Conservation (phyloP, 1,140 invertebrate species). For the Olivierus martensii region DNA sequence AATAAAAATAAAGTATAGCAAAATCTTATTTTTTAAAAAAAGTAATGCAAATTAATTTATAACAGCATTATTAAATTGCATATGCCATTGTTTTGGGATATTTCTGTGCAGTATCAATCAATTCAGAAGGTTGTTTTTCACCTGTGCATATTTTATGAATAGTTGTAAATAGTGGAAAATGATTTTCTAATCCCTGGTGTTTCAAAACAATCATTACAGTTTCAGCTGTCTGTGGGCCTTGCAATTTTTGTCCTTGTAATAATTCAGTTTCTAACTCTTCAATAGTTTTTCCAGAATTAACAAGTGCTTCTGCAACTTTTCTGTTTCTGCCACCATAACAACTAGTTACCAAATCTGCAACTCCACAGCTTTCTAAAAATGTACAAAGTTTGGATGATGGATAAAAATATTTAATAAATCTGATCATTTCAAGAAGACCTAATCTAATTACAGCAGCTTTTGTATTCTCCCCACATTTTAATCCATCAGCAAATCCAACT, state of each 20-base stretch:
- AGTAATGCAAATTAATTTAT: too few species aligned
- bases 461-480: constrained; percentile 90
- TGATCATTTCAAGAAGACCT: constrained; percentile 94
- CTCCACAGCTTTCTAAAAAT: constrained; percentile 96
- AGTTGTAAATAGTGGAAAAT: constrained; percentile 89
- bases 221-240: constrained; percentile 94
- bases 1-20: too few species aligned
- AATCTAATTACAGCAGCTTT: constrained; percentile 95
- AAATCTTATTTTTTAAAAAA: too few species aligned
- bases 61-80: too few species aligned
- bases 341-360: constrained; percentile 96
- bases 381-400: constrained; percentile 61
- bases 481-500: constrained; percentile 91
- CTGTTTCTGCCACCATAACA: constrained; percentile 96
- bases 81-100: constrained; percentile 45
- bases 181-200: constrained; percentile 34
- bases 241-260: constrained; percentile 93
- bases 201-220: constrained; percentile 46
- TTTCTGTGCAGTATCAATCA: constrained; percentile 80
- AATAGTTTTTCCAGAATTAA: constrained; percentile 53
- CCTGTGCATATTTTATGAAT: constrained; percentile 82
- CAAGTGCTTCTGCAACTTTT: constrained; percentile 86
- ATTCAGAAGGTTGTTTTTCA: constrained; percentile 55
- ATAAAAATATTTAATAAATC: constrained; percentile 78
- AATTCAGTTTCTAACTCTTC: constrained; percentile 82